These are phyloP conservation scores for Pemphredon lugubris DNA, from an alignment of 2,888 invertebrate species.

Conservation along the genomic window DNA sequence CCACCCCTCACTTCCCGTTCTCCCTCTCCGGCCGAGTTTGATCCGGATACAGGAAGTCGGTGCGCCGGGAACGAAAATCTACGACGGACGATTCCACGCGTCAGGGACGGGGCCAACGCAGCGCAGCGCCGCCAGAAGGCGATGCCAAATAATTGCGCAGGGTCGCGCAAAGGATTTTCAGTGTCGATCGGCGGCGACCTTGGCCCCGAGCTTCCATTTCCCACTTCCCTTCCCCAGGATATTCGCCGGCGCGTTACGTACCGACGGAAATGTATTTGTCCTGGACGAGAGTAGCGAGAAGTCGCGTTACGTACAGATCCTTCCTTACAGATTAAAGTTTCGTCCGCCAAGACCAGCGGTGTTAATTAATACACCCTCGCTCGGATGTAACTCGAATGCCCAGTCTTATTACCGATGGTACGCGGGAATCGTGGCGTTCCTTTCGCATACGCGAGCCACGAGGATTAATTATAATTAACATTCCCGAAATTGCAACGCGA, in stretches of 20 bases:
- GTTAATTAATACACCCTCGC: too few relatives aligned
- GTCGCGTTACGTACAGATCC: too few relatives aligned
- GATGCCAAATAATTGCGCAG: conserved; percentile 47
- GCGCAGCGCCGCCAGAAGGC: conserved; percentile 28
- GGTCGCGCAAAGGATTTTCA: conserved; percentile 45
- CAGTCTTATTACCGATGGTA: too few relatives aligned
- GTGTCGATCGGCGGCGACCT: conserved; percentile 40
- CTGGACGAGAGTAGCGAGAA: too few relatives aligned
- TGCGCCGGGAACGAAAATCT: conserved; percentile 11
- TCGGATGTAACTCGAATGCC: too few relatives aligned
- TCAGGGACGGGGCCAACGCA: conserved; percentile 2
- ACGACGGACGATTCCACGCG: neutral
- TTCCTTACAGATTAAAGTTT: too few relatives aligned
- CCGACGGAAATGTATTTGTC: too few relatives aligned
- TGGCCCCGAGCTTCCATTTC: conserved; percentile 27
- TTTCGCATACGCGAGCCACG: too few relatives aligned
- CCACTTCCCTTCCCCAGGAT: conserved; percentile 11
- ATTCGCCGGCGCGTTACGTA: neutral
- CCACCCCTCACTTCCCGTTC: neutral
- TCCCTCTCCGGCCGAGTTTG: neutral
- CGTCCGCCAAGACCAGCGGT: too few relatives aligned
- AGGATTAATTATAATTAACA: too few relatives aligned
- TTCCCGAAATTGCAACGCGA: too few relatives aligned
- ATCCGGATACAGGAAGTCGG: neutral
- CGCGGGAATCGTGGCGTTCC: too few relatives aligned